phyloP scores from a whole-genome alignment of 2,113 vertebrate species.

The Dicaeum eximium region DNA sequence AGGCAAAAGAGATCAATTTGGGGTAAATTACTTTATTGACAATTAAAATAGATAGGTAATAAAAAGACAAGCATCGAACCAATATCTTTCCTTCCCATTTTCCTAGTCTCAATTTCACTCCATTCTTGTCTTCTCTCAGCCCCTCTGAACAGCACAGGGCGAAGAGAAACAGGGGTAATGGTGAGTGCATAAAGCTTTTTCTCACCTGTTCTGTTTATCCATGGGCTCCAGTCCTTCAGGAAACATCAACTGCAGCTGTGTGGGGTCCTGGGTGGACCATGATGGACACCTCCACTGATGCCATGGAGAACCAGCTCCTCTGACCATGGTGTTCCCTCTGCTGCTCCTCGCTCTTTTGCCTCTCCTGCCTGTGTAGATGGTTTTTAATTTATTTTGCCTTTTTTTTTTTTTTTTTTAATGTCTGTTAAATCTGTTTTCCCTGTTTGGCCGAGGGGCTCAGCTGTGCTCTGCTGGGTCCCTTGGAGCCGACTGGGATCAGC shows the following conservation, averaged over 20 bases:
- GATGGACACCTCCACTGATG: neutral
- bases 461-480: neutral
- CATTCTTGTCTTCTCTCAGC: neutral
- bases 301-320: neutral
- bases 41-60: neutral
- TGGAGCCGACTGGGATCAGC: fast-evolving
- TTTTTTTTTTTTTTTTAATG: neutral
- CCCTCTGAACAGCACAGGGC: fast-evolving
- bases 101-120: neutral
- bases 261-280: fast-evolving
- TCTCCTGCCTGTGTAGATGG: neutral
- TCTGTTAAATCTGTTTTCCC: neutral
- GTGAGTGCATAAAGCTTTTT: neutral
- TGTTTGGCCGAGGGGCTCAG: neutral
- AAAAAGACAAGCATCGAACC: neutral
- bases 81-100: neutral
- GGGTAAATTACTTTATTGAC: neutral
- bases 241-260: fast-evolving
- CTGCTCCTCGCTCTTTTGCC: neutral
- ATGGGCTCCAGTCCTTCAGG: neutral
- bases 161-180: neutral
- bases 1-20: neutral
- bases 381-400: neutral
- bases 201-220: neutral
- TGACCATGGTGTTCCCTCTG: neutral